Base-by-base conservation (phyloP, 2,113 vertebrate genomes). In the Lanius collurio region DNA sequence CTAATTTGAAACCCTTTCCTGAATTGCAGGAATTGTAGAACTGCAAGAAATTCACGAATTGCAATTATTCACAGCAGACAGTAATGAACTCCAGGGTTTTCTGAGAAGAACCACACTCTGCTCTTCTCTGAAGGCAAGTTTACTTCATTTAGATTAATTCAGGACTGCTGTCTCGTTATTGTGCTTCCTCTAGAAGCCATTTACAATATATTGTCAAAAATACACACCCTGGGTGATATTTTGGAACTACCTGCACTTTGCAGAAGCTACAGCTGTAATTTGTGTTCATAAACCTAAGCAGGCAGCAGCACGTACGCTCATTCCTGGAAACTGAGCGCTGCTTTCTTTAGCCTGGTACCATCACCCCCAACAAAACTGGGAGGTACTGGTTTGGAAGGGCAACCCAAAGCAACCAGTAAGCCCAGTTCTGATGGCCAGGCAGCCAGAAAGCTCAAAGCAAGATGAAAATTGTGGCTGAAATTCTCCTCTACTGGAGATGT, bases 11-110 rank as follows among this genome's bases (percentile, higher is more conserved):
- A 83, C 33, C 14, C 64, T 44, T 50, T 46, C 64, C 86, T 23
- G 73, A 84, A 91, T 1, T 27, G 80, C 80, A 82, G 59, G 55
- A 89, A 81, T 26, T 31, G 73, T 49, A 55, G 42, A 88, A 49
- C 63, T 63, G 75, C 68, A 49, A 59, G 76, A 67, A 93, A 92
- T 60, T 28, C 46, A 30, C 8, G 27, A 69, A 81, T 52, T 79
- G 85, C 92, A 86, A 81, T 94, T 95, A 89, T 80, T 94, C 93
- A 80, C 31, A 96, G 88, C 81, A 80, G 75, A 56, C 37, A 75
- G 80, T 50, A 76, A 95, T 52, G 93, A 94, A 91, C 87, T 70
- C 76, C 62, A 50, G 69, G 53, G 81, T 71, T 63, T 87, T 73
- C 84, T 70, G 85, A 82, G 79, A 73, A 76, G 77, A 83, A 59